A percentile compares a stretch with the other conserved stretches of the same genome.
Evolutionary conservation across 2,113 vertebrate genomes (phyloP).

Genomic region (Phaethon lepturus): DNA sequence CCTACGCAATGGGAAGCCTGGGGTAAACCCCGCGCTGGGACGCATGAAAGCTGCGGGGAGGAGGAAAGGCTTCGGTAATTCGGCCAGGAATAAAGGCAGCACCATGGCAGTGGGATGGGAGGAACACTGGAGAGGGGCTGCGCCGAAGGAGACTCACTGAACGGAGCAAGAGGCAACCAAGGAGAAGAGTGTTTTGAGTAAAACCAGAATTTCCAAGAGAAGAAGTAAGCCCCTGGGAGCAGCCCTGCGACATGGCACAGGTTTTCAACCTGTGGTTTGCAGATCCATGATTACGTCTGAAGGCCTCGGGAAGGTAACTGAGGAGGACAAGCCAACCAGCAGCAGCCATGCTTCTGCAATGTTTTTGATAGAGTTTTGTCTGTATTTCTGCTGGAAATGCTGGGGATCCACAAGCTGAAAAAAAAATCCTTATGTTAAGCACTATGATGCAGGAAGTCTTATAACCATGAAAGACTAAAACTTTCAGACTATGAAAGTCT

Average conservation of each 20-base stretch:
- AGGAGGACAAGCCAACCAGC: background rate
- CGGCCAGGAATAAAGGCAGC: conserved; percentile 5
- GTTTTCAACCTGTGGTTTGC: background rate
- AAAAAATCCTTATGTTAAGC: background rate
- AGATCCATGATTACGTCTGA: background rate
- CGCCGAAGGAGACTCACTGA: background rate
- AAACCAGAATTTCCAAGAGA: background rate
- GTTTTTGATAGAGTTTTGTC: background rate
- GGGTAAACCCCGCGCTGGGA: conserved; percentile 47
- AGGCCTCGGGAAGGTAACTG: background rate
- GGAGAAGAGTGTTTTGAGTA: background rate
- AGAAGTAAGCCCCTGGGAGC: background rate
- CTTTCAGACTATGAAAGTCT: background rate
- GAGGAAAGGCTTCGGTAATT: background rate
- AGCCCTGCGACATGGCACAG: rapidly evolving
- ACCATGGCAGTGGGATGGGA: conserved; percentile 10
- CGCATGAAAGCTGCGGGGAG: background rate
- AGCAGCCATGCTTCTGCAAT: background rate
- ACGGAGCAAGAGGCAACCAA: background rate
- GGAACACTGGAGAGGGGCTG: background rate
- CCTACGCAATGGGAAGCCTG: conserved; percentile 61
- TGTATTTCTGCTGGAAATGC: background rate
- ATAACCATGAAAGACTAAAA: background rate
- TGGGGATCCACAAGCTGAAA: background rate
- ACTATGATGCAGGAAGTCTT: background rate